These are phyloP conservation scores for Chloromyia formosa DNA, from an alignment of 2,888 invertebrate genomes.

Conservation along the genomic window DNA sequence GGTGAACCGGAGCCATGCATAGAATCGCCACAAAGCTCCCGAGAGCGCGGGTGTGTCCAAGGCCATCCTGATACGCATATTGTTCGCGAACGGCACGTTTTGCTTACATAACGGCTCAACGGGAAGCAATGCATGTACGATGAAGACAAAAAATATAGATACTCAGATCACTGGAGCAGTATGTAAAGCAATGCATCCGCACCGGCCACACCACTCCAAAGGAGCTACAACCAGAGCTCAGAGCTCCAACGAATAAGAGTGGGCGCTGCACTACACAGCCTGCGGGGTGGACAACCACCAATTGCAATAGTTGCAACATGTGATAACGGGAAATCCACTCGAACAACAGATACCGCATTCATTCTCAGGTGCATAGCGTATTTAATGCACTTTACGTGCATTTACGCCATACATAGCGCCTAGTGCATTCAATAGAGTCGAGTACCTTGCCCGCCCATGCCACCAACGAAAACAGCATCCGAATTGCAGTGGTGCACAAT, in stretches of 20 bases:
- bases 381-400: slow-evolving; percentile 13
- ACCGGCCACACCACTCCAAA: background rate
- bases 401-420: slow-evolving; percentile 8
- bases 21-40: slow-evolving; percentile 31
- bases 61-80: slow-evolving; percentile 41
- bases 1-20: slow-evolving; percentile 26
- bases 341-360: slow-evolving; percentile 36
- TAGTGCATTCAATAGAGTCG: background rate
- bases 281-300: slow-evolving; percentile 25
- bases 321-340: slow-evolving; percentile 40
- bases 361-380: slow-evolving; percentile 25
- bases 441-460: slow-evolving; percentile 17
- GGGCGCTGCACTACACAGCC: slow-evolving; percentile 13
- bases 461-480: slow-evolving; percentile 34
- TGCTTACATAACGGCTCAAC: slow-evolving; percentile 23
- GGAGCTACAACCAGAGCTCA: background rate
- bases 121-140: background rate
- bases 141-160: background rate
- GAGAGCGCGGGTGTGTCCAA: slow-evolving; percentile 44
- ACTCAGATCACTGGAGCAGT: slow-evolving; percentile 19
- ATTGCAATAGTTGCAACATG: slow-evolving; percentile 22
- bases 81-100: slow-evolving; percentile 42
- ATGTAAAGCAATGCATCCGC: background rate
- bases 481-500: background rate
- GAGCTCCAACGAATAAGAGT: background rate